These are phyloP conservation scores for Scortum barcoo DNA, from an alignment of 2,113 vertebrate genomes.

Conservation along the genomic window DNA sequence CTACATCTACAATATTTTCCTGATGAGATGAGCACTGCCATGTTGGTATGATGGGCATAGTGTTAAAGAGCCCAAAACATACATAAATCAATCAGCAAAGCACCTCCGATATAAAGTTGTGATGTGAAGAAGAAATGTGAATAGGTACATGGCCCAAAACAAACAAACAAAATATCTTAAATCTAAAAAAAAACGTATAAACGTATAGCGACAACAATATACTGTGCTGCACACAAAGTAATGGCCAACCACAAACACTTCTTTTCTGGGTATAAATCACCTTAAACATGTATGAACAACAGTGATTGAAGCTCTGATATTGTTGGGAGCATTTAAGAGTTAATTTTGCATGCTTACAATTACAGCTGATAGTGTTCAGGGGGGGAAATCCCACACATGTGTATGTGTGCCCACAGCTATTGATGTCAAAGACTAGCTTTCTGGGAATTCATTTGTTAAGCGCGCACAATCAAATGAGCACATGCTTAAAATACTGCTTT, in stretches of 20 bases:
- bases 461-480: neutral
- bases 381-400: neutral
- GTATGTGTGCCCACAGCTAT: neutral
- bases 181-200: constrained; percentile 21
- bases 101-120: neutral
- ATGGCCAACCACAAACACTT: constrained; percentile 38
- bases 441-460: constrained; percentile 8
- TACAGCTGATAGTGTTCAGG: constrained; percentile 43
- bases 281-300: constrained; percentile 31
- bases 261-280: constrained; percentile 55
- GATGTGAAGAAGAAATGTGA: constrained; percentile 4
- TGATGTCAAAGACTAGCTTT: constrained; percentile 38
- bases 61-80: neutral
- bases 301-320: constrained; percentile 52
- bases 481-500: neutral
- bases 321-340: constrained; percentile 31
- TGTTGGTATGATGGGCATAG: neutral
- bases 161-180: neutral
- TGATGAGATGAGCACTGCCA: neutral
- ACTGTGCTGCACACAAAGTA: constrained; percentile 4
- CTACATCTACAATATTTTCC: neutral
- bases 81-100: neutral
- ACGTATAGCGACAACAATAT: no score
- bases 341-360: constrained; percentile 50
- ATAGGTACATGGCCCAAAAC: neutral